These are phyloP conservation scores for Cathartes aura DNA, from an alignment of 2,113 vertebrate genomes.

Conservation along the genomic window DNA sequence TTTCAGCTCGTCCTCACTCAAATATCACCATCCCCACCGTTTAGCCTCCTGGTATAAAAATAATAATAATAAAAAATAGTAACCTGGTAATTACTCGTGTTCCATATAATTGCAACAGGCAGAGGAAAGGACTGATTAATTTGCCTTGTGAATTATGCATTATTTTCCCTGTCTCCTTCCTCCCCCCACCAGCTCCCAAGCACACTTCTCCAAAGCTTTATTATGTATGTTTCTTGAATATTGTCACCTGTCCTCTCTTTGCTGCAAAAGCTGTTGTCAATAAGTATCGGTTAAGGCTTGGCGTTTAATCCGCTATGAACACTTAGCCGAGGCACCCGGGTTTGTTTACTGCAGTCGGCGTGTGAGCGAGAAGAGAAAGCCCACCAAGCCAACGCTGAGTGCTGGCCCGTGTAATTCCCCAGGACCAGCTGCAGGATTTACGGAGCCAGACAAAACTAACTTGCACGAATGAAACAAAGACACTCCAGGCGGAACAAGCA, in stretches of 20 bases:
- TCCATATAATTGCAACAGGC: constrained; percentile 74
- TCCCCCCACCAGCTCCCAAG: neutral
- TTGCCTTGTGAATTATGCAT: constrained; percentile 82
- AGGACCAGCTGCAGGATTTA: constrained; percentile 32
- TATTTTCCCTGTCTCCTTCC: neutral
- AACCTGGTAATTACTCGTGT: constrained; percentile 40
- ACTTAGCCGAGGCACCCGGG: neutral
- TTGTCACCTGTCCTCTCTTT: constrained; percentile 50
- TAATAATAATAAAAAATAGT: neutral
- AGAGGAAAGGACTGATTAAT: constrained; percentile 76
- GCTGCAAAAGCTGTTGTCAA: constrained; percentile 31
- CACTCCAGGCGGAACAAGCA: neutral
- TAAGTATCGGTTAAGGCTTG: constrained; percentile 8
- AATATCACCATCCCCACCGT: neutral
- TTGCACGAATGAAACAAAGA: neutral
- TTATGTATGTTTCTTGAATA: constrained; percentile 66
- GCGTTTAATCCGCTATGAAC: constrained; percentile 20
- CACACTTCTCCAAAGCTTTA: constrained; percentile 65
- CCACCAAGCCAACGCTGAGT: neutral
- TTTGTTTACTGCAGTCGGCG: neutral
- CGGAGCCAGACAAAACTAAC: neutral
- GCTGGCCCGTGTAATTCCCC: neutral
- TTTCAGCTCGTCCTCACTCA: neutral
- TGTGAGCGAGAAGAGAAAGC: neutral
- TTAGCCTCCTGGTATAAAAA: neutral